Evolutionary conservation across 2,888 invertebrate species (phyloP).

Genomic region (Eueremaeus valkanovi): DNA sequence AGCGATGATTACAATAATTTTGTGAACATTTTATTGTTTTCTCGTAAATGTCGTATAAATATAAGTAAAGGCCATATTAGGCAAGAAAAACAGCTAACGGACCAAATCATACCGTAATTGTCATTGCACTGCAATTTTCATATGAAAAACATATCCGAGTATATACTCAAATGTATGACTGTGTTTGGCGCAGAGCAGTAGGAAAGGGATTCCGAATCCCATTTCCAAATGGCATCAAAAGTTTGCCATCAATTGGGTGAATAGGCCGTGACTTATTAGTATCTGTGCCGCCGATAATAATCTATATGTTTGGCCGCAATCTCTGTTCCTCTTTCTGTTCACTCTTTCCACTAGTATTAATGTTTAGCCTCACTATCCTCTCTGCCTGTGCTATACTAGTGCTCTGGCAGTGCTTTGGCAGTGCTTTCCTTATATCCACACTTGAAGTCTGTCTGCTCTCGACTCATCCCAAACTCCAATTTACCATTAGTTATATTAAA

Average conservation of each 20-base stretch:
- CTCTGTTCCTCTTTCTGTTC: neutral
- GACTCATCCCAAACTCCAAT: neutral
- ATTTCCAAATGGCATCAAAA: constrained; percentile 4
- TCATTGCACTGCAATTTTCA: neutral
- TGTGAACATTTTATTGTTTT: neutral
- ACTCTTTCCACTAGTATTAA: constrained; percentile 14
- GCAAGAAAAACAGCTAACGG: neutral
- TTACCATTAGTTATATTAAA: neutral
- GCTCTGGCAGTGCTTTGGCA: neutral
- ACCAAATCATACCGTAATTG: neutral
- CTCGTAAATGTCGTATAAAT: neutral
- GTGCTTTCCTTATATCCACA: neutral
- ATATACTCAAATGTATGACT: neutral
- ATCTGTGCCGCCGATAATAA: neutral
- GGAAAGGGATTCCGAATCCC: neutral
- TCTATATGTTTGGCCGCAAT: neutral
- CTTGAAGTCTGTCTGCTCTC: neutral
- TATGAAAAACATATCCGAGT: neutral
- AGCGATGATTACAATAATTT: neutral
- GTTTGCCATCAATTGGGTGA: constrained; percentile 1
- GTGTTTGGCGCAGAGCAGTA: neutral
- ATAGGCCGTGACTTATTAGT: constrained; percentile 27
- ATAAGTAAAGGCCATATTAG: neutral
- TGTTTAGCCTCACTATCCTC: neutral
- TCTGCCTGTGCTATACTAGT: neutral